Evolutionary conservation across 2,888 invertebrate species (phyloP), one percentile per base, ranked within the genome.

Genomic region (Drosophila neotestacea): DNA sequence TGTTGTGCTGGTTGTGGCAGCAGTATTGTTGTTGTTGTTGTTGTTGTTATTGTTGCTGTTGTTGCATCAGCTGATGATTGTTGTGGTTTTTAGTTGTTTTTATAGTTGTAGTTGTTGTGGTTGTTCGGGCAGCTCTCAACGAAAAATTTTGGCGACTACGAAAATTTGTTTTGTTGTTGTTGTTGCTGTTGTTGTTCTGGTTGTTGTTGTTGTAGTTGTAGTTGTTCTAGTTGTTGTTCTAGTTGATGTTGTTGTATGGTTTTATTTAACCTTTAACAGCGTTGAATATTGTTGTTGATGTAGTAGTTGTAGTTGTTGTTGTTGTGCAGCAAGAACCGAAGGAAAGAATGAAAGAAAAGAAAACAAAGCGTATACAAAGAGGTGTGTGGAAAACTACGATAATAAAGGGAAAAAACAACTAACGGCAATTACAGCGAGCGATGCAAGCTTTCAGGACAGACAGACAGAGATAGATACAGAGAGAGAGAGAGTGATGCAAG

Each of bases 141-240:
- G 86, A 70, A 84, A 81, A 86, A 86, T 81, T 62, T 62, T 85
- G 85, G 80, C 85, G 85, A 82, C 83, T 82, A 82, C 77, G 80
- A 85, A 88, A 85, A 83, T 76, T 54, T 61, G 70, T 64, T 75
- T 16, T 22, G 22, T 22, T 22, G 22, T 22, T 22, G 22, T 22
- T 22, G 22, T 22, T 22, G 22, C 22, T 56, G 59, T 70, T 58
- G 62, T 54, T 70, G 55, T 71, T 51, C 32, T 56, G 32, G 50
- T 77, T 48, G 46, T 73, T 46, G 77, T 67, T 66, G 46, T 55
- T 36, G 55, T 80, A 66, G 67, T 77, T 22, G 64, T 75, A 13
- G 64, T 62, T 60, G 46, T 59, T 55, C 42, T 72, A 50, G 70
- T 65, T 65, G 64, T 63, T 34, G 62, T 68, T 9, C 50, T 64